Conservation (phyloP, 1,140 invertebrate species). For the Anoplolepis gracilipes region DNA sequence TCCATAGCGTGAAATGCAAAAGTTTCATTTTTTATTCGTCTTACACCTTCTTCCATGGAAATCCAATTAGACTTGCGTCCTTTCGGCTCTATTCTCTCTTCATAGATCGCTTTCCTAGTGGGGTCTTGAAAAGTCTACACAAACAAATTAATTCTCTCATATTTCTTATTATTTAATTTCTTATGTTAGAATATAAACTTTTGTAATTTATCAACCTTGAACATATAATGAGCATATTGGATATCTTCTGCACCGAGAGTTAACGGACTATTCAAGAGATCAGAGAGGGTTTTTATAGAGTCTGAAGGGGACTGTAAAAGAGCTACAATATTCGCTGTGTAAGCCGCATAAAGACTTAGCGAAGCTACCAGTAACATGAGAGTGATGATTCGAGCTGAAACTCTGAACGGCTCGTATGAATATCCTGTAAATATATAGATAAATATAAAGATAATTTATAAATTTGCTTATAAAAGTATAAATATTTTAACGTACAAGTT, state of each 20-base stretch:
- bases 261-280: constrained; percentile 87
- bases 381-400: constrained; percentile 75
- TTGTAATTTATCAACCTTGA: constrained; percentile 84
- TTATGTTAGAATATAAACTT: background rate
- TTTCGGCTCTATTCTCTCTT: constrained; percentile 87
- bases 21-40: constrained; percentile 86
- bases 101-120: constrained; percentile 87
- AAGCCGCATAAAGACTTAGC: constrained; percentile 87
- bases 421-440: too few species aligned
- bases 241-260: constrained; percentile 87
- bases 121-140: constrained; percentile 84
- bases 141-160: background rate
- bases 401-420: constrained; percentile 74
- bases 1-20: constrained; percentile 90
- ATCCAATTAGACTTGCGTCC: constrained; percentile 86
- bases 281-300: constrained; percentile 87
- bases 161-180: background rate
- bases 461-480: background rate
- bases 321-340: constrained; percentile 89
- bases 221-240: constrained; percentile 88
- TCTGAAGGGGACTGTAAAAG: constrained; percentile 88
- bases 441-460: background rate
- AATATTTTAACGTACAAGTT: background rate
- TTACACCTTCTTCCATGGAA: constrained; percentile 87
- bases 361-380: constrained; percentile 75